Evolutionary conservation across 2,888 invertebrate genomes (phyloP), one percentile per base, ranked within the genome.

Genomic region (Laothoe populi): DNA sequence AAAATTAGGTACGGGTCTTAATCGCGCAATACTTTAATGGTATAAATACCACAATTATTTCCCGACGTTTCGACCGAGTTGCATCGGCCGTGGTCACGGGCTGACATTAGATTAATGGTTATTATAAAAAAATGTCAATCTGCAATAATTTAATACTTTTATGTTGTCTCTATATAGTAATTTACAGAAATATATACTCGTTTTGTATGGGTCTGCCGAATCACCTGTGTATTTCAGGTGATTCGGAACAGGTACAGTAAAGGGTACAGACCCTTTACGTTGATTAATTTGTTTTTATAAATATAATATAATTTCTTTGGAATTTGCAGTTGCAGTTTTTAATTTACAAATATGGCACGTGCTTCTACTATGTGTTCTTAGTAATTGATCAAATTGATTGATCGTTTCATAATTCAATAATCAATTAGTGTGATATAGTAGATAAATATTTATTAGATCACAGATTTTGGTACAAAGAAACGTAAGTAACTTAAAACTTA

Each of bases 381-480:
- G 48, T n/a, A 53, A 35, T 35, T 26, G 31, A 53, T 53, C 31
- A 53, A 35, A 35, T 31, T 53, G 19, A 53, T 19, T 10, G 11
- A 31, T 31, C 7, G 8, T 4, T 31, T 31, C 8, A 53, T 53
- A n/a, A 53, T 1, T 8, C 7, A 31, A 38, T 38, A 38, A 38
- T 38, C 38, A 31, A 8, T 5, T 8, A 31, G 31, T 31, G 5
- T 31, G 5, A 8, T 8, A 31, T 8, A 31, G 7, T 26, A 4
- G 5, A 4, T 26, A 26, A 26, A 4, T 4, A 26, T 26, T 26
- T 4, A 26, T 26, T 5, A 26, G n/a, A n/a, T n/a, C n/a, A n/a
- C n/a, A n/a, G n/a, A n/a, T n/a, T n/a, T n/a, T n/a, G n/a, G n/a
- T n/a, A n/a, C n/a, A n/a, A n/a, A n/a, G n/a, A n/a, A n/a, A n/a